phyloP scores from a whole-genome alignment of 2,888 invertebrate species.

The Eilema sororculum region DNA sequence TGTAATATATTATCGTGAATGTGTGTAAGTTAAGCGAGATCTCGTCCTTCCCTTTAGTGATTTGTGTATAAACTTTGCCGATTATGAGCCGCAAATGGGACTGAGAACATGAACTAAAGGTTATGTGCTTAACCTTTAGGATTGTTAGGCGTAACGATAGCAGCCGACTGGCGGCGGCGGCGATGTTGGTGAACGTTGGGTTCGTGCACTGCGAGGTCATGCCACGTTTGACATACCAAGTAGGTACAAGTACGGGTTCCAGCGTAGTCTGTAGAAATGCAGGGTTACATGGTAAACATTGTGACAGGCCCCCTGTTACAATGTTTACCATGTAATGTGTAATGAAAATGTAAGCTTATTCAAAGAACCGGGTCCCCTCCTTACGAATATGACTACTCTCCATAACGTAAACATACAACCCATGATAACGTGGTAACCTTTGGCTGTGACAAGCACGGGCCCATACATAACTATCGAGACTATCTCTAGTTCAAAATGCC shows the following conservation, averaged over 20 bases:
- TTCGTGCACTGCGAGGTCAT: too few relatives aligned
- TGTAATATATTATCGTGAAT: background rate
- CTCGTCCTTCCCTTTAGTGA: background rate
- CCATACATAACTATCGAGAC: background rate
- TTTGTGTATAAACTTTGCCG: background rate
- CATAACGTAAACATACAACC: too few relatives aligned
- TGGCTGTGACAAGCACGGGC: background rate
- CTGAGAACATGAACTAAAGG: background rate
- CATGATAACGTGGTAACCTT: background rate
- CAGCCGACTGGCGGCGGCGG: too few relatives aligned
- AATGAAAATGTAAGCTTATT: background rate
- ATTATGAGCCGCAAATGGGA: background rate
- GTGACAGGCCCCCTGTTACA: too few relatives aligned
- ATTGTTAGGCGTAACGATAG: too few relatives aligned
- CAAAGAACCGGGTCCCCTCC: background rate
- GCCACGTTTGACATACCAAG: too few relatives aligned
- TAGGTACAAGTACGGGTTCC: too few relatives aligned
- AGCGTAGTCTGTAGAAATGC: too few relatives aligned
- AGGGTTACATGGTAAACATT: too few relatives aligned
- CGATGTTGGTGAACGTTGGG: too few relatives aligned
- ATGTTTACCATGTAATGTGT: background rate
- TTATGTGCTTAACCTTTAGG: background rate
- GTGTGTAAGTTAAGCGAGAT: background rate
- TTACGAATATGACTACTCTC: background rate
- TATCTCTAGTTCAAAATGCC: background rate